phyloP scores from a whole-genome alignment of 2,888 invertebrate species.

The Lithophane ornitopus region DNA sequence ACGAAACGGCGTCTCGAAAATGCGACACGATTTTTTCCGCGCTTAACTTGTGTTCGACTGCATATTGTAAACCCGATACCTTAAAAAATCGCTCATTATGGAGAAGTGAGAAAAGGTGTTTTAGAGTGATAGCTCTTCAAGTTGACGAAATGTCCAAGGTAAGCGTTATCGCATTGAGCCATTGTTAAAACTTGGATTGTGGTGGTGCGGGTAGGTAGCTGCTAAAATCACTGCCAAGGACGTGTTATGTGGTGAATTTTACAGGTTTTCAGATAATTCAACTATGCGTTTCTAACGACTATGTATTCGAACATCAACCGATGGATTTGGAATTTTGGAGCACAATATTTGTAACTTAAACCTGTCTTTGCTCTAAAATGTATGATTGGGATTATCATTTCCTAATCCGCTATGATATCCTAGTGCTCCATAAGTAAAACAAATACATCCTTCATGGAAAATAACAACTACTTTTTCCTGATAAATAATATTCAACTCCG shows the following conservation, averaged over 20 bases:
- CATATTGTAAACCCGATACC: conserved; percentile 57
- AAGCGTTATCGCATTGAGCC: conserved; percentile 72
- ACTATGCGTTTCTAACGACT: not conserved
- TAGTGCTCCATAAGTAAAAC: not conserved
- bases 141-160: conserved; percentile 88
- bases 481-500: not conserved
- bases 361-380: not conserved
- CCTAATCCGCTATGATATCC: not conserved
- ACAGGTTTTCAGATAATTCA: conserved; percentile 10
- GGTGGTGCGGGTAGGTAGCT: conserved; percentile 78
- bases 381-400: not conserved
- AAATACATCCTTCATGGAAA: not conserved
- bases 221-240: conserved; percentile 77
- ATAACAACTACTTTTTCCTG: not conserved
- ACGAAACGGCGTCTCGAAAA: conserved; percentile 82
- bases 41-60: conserved; percentile 75
- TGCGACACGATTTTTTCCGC: conserved; percentile 80
- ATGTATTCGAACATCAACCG: not conserved
- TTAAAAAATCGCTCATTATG: conserved; percentile 67
- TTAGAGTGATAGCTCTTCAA: conserved; percentile 69
- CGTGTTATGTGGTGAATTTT: conserved; percentile 47
- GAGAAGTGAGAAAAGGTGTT: conserved; percentile 76
- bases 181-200: conserved; percentile 65
- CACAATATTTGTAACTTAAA: not conserved
- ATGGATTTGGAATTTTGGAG: not conserved